phyloP scores from a whole-genome alignment of 1,140 invertebrate genomes.

The Drosophila elegans region DNA sequence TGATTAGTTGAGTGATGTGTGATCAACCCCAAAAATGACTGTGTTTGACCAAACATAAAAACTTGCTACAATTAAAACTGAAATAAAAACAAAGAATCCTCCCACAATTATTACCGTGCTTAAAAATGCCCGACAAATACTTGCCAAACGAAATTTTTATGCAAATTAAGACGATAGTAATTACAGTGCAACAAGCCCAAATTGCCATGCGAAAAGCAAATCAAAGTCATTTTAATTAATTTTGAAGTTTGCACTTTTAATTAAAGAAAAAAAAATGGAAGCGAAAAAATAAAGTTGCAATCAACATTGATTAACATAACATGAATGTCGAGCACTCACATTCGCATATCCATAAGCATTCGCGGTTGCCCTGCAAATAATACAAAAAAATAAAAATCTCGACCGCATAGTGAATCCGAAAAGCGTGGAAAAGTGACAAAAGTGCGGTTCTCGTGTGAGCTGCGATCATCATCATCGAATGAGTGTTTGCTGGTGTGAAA shows the following conservation, averaged over 20 bases:
- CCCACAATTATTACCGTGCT: constrained; percentile 15
- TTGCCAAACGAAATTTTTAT: constrained; percentile 70
- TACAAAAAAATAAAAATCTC: constrained; percentile 45
- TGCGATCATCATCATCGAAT: constrained; percentile 39
- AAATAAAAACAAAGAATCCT: constrained; percentile 7
- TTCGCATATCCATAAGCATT: constrained; percentile 34
- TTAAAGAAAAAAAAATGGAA: constrained; percentile 45
- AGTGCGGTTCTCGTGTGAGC: constrained; percentile 78
- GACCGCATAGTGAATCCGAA: constrained; percentile 54
- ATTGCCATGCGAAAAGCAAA: constrained; percentile 54
- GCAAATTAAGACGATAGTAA: constrained; percentile 70
- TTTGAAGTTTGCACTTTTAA: constrained; percentile 76
- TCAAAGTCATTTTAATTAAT: constrained; percentile 61
- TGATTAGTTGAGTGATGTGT: constrained; percentile 22
- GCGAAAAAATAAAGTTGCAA: constrained; percentile 59
- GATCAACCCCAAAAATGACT: not conserved
- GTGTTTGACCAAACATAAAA: not conserved
- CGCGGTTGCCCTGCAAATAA: constrained; percentile 39
- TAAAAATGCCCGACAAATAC: constrained; percentile 43
- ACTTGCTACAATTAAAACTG: not conserved
- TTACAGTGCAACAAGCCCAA: constrained; percentile 60
- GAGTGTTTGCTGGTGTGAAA: constrained; percentile 36
- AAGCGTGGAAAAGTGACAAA: constrained; percentile 76
- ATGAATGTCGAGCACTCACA: constrained; percentile 48
- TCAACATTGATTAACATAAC: constrained; percentile 77